Conservation (phyloP, 1,140 invertebrate species). For the Caenorhabditis latens region DNA sequence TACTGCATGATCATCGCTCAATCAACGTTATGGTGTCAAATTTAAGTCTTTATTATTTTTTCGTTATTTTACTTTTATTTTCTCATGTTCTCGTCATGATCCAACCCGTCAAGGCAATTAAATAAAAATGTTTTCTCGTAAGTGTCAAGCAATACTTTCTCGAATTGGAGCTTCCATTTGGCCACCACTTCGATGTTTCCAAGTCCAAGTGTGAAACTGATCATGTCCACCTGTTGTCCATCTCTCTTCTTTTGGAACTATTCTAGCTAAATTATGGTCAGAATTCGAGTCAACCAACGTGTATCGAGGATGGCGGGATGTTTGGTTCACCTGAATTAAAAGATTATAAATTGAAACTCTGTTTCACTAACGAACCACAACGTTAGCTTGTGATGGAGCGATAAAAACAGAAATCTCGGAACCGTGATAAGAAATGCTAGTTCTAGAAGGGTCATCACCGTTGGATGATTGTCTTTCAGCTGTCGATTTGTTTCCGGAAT, state of each 20-base stretch:
- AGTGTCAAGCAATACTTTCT: constrained; percentile 28
- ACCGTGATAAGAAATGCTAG: constrained; percentile 67
- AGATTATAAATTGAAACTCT: background rate
- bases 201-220: constrained; percentile 30
- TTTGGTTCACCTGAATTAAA: constrained; percentile 55
- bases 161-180: constrained; percentile 42
- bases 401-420: constrained; percentile 68
- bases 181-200: constrained; percentile 2
- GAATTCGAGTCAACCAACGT: constrained; percentile 59
- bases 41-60: constrained; percentile 14
- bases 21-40: background rate
- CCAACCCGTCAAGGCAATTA: background rate
- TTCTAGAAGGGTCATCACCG: constrained; percentile 66
- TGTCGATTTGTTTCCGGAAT: constrained; percentile 63
- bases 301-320: constrained; percentile 33
- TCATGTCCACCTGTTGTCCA: constrained; percentile 11
- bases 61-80: background rate
- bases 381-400: constrained; percentile 60
- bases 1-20: constrained; percentile 30
- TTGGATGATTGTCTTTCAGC: constrained; percentile 61
- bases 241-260: constrained; percentile 21
- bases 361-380: constrained; percentile 37
- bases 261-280: constrained; percentile 60
- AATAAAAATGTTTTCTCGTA: constrained; percentile 15
- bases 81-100: constrained; percentile 18